Evolutionary conservation across 2,888 invertebrate species (phyloP).

Genomic region (Seira sanloemensis): DNA sequence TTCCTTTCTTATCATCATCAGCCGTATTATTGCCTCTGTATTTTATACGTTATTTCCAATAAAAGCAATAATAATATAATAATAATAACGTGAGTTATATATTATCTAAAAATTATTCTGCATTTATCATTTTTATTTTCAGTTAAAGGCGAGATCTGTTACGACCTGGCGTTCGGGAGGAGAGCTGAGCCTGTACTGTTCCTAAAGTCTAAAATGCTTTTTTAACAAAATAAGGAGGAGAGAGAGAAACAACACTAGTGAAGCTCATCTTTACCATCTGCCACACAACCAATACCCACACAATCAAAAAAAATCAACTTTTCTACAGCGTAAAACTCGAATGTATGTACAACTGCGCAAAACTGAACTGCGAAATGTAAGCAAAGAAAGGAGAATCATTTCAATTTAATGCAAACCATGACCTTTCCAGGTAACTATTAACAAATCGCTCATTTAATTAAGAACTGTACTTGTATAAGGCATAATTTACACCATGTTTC

Average conservation of each 20-base stretch:
- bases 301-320: not conserved
- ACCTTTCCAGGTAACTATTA: slow-evolving; percentile 14
- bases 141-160: slow-evolving; percentile 74
- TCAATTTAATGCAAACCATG: slow-evolving; percentile 6
- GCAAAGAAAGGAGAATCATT: not conserved
- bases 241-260: not conserved
- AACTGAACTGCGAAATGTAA: not conserved
- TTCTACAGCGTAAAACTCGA: not conserved
- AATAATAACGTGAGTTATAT: slow-evolving; percentile 18
- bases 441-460: slow-evolving; percentile 4
- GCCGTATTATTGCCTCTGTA: not conserved
- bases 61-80: slow-evolving; percentile 26
- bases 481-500: not conserved
- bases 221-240: slow-evolving; percentile 1
- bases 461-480: not conserved
- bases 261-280: slow-evolving; percentile 9
- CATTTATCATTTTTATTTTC: slow-evolving; percentile 58
- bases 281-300: slow-evolving; percentile 4
- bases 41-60: slow-evolving; percentile 14
- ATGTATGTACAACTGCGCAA: not conserved
- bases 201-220: slow-evolving; percentile 59
- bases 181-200: slow-evolving; percentile 74
- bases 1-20: slow-evolving; percentile 18
- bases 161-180: slow-evolving; percentile 74
- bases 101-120: slow-evolving; percentile 37